Evolutionary conservation across 2,888 invertebrate species (phyloP), one percentile per base, ranked within the genome.

Genomic region (Xanthorhoe spadicearia): DNA sequence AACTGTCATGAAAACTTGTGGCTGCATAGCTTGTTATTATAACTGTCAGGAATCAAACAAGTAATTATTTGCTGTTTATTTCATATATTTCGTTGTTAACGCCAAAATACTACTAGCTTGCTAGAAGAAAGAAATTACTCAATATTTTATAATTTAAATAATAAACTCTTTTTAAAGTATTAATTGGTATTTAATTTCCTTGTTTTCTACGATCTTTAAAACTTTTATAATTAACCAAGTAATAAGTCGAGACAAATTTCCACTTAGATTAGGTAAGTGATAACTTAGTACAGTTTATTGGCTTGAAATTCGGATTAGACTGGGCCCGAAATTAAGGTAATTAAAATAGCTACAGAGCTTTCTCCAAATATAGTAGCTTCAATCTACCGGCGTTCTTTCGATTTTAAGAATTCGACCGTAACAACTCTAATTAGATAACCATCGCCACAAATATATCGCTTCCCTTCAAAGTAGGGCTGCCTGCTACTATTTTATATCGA

Each of bases 381-480:
- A 8, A 35, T 55, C 46, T 49, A 43, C 52, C 35, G 18, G 55
- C 52, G 73, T 61, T 67, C 60, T 54, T 69, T 77, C 73, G 77
- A 76, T 71, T 69, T 68, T 73, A 74, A 75, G 79, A 78, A 78
- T 74, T 75, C 75, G 71, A 81, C 75, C 81, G 81, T 79, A 78
- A 80, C 69, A 75, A 73, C 72, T 83, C 79, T 79, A 81, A 84
- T 83, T 79, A 83, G 85, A 84, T 83, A 80, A 79, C 73, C 79
- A 84, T 84, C 84, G 74, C 70, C 74, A 78, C 75, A 78, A 69
- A 84, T 81, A 82, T 84, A 84, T 82, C 73, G 83, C 74, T 84
- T 83, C 84, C 83, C 75, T 75, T 70, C 43, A 2, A 49, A 72
- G 72, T 74, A 77, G 80, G 77, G 75, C 61, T 71, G 66, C 52